Base-by-base conservation (phyloP, 2,113 vertebrate genomes). In the Ascaphus truei region DNA sequence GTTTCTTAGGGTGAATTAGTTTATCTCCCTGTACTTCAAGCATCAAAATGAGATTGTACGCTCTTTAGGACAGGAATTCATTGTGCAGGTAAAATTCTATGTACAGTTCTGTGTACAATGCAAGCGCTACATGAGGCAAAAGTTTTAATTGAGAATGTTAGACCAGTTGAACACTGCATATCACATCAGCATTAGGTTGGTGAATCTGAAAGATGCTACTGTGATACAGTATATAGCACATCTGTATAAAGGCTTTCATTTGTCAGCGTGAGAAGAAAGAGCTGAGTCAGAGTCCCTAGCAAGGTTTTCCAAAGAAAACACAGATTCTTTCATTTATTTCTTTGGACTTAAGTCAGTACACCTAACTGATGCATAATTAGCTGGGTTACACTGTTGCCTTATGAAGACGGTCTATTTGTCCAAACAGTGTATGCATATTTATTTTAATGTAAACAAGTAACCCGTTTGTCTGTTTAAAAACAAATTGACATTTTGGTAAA, bases 251-350 rank as follows among this genome's bases (percentile, higher is more conserved):
- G 23, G 13, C 22, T 36, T 52, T 2, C 12, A 5, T 34, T 52
- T 64, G 62, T 51, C 10, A 11, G 36, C 5, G 16, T 26, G 10
- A 50, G 45, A 63, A 84, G 78, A 82, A 84, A 61, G 72, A 79
- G 68, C 78, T 55, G 69, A 80, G 79, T 68, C 60, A 81, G 68
- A 76, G 74, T 79, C 79, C 69, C 78, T 75, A 75, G 29, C 23
- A 76, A 36, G 62, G 7, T 73, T 33, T 48, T 83, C 84, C 84
- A 90, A 88, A 81, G 77, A 84, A 92, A 89, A 89, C 80, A 90
- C 58, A 79, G 79, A 72, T 56, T 86, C 64, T 78, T 77, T 77
- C 86, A 79, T 76, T 74, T 86, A 80, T 85, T 85, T 88, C 72
- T 86, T 84, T 88, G 83, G 80, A 83, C 82, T 81, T 76, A 65